Percentiles rank a stretch among this genome's conserved stretches.
Conservation (phyloP, 2,113 vertebrate genomes). For the Brachirus orientalis region DNA sequence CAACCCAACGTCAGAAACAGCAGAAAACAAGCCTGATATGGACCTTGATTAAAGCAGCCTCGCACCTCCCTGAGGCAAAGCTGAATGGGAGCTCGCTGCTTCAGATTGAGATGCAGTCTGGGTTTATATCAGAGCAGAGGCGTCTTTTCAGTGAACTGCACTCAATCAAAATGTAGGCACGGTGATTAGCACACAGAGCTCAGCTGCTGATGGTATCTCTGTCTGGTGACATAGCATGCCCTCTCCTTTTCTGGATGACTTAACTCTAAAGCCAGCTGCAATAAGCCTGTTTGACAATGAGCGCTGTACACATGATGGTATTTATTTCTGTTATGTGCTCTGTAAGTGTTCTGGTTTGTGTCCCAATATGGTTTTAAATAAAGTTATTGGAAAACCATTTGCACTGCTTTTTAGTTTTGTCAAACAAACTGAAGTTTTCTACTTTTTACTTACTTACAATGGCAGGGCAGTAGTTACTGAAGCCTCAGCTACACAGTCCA, state of each 20-base stretch:
- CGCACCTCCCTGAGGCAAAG: conserved; percentile 41
- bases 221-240: conserved; percentile 79
- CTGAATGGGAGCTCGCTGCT: conserved; percentile 50
- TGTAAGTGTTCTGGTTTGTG: conserved; percentile 82
- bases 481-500: too few species aligned
- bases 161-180: conserved; percentile 62
- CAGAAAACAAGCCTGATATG: conserved; percentile 94
- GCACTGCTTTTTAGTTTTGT: conserved; percentile 1
- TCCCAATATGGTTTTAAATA: conserved; percentile 84
- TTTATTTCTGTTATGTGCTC: conserved; percentile 84
- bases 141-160: conserved; percentile 61
- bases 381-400: conserved; percentile 70
- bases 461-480: too few species aligned
- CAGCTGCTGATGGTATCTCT: conserved; percentile 69
- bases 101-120: conserved; percentile 66
- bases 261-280: conserved; percentile 79
- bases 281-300: conserved; percentile 81
- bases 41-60: conserved; percentile 88
- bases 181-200: conserved; percentile 64
- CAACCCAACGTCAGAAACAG: conserved; percentile 67
- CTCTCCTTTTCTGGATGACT: conserved; percentile 73
- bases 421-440: too few species aligned
- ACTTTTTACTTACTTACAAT: too few species aligned
- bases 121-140: conserved; percentile 63
- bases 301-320: conserved; percentile 82